Base-by-base conservation (phyloP, 64 coral and sea anemone species). In the Dendronephthya gigantea region DNA sequence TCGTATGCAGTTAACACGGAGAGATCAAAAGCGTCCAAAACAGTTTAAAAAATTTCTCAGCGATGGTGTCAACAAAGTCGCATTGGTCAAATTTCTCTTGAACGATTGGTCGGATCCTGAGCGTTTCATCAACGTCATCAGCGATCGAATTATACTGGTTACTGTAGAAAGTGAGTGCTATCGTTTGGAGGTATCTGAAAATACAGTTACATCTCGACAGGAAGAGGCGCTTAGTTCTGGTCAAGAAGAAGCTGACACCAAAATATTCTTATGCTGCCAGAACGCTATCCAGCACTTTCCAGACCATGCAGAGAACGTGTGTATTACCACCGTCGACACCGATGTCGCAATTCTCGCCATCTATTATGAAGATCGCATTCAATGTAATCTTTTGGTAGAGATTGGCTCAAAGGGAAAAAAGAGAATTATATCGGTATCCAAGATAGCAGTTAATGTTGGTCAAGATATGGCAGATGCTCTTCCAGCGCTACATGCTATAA, bases 211-310 rank as follows among this genome's bases (percentile, higher is more conserved):
- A 79, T 2, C 27, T 79, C 30, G 14, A 79, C 3, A 30, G 11
- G 72, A 79, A 79, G 11, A 89, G 28, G 81, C 33, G 3, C 50
- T 83, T 37, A 84, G 1, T 49, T 45, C 69, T 40, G 65, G 86
- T 66, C 89, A 90, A 13, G 34, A 90, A 82, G 83, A 90, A 83
- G 89, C 89, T 62, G 84, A 90, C 41, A 45, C 41, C 41, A 45
- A 45, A 11, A 45, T 45, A 11, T 45, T 45, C 41, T 11, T 45
- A 45, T 45, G 41, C 11, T 47, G 43, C 22, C 23, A 52, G 12
- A 33, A 62, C 19, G 88, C 88, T 17, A 41, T 31, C 29, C 82
- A 83, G 0, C 30, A 19, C 27, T 36, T 35, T 79, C 16, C 72
- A 33, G 36, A 1, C 2, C 50, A 28, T 9, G 37, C 23, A 56